Evolutionary conservation across 2,113 vertebrate species (phyloP).

Genomic region (Pterocles orientalis): DNA sequence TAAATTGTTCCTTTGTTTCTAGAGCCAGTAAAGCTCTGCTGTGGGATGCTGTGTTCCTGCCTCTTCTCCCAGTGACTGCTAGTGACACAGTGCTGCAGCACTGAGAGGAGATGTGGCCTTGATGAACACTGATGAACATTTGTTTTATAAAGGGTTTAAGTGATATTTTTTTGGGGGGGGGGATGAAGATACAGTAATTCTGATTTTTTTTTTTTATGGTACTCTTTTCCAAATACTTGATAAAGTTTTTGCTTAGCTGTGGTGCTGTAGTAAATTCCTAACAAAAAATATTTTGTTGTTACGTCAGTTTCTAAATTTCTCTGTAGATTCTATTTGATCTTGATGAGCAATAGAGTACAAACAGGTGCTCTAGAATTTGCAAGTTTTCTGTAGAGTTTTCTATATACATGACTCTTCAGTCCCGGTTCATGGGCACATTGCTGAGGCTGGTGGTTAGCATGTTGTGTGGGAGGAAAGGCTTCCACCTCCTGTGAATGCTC

Average conservation of each 20-base stretch:
- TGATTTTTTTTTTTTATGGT: neutral
- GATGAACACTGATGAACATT: neutral
- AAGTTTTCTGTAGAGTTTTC: neutral
- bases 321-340: neutral
- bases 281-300: neutral
- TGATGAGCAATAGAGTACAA: neutral
- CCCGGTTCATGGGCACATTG: neutral
- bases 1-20: neutral
- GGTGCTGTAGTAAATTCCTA: neutral
- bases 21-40: neutral
- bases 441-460: neutral
- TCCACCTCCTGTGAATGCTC: neutral
- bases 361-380: neutral
- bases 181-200: neutral
- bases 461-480: neutral
- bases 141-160: neutral
- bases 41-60: neutral
- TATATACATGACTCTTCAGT: neutral
- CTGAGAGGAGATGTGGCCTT: neutral
- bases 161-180: neutral
- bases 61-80: neutral
- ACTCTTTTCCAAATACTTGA: neutral
- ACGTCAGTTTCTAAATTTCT: neutral
- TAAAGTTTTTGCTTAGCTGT: neutral
- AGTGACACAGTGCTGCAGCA: neutral